phyloP scores from a whole-genome alignment of 2,888 invertebrate genomes.

The Drosophila prolongata region DNA sequence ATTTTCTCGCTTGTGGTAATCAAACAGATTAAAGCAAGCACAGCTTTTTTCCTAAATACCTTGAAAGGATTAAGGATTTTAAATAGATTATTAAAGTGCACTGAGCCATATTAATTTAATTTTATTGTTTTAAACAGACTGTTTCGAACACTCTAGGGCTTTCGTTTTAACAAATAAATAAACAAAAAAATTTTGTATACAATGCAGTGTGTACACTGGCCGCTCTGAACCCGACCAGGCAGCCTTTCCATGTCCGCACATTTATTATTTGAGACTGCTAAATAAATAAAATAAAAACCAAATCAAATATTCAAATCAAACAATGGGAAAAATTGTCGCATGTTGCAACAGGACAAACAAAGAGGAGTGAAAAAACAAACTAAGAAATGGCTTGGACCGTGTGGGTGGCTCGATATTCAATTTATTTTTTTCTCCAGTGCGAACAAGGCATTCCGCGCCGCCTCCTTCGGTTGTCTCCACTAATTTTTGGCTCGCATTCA shows the following conservation, averaged over 20 bases:
- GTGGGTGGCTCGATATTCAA: constrained; percentile 34
- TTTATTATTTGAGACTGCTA: constrained; percentile 33
- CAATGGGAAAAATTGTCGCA: constrained; percentile 45
- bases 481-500: constrained; percentile 31
- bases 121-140: background rate
- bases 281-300: constrained; percentile 38
- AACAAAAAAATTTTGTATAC: constrained; percentile 10
- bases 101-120: background rate
- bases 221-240: background rate
- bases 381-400: constrained; percentile 4
- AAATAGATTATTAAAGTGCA: background rate
- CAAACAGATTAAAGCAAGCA: background rate
- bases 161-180: background rate
- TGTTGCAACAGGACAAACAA: constrained; percentile 29
- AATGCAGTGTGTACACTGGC: constrained; percentile 3
- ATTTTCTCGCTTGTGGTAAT: too few relatives aligned
- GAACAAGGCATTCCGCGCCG: background rate
- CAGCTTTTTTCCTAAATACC: background rate
- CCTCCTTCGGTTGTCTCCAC: constrained; percentile 10
- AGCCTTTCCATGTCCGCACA: constrained; percentile 21
- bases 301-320: constrained; percentile 47
- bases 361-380: constrained; percentile 2
- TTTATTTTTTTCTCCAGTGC: constrained; percentile 30
- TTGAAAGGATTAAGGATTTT: background rate
- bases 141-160: background rate